Evolutionary conservation across 2,888 invertebrate species (phyloP).

Genomic region (Eupsilia transversa): DNA sequence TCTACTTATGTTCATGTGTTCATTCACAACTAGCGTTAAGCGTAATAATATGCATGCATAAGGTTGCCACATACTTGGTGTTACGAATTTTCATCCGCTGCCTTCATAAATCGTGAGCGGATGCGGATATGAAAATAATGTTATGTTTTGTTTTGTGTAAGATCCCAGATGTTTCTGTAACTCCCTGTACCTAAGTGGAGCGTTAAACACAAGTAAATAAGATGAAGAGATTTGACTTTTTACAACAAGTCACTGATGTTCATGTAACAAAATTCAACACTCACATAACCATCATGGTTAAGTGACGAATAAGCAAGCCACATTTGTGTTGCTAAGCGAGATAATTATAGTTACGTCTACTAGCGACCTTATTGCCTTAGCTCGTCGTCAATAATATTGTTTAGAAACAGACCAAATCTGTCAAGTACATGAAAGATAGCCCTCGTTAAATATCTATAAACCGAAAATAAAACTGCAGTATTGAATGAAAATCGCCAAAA

Average conservation of each 20-base stretch:
- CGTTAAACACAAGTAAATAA: neutral
- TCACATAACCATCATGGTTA: too few relatives aligned
- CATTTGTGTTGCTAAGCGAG: neutral
- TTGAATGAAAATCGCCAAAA: neutral
- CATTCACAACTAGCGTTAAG: slow-evolving; percentile 34
- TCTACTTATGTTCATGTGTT: slow-evolving; percentile 34
- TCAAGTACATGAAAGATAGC: neutral
- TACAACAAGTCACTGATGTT: neutral
- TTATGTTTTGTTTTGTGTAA: slow-evolving; percentile 17
- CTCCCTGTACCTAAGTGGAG: too few relatives aligned
- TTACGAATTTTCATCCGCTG: slow-evolving; percentile 17
- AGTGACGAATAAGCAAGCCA: neutral
- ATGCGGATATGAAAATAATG: neutral
- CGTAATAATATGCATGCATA: slow-evolving; percentile 43
- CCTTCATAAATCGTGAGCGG: neutral
- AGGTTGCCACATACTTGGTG: slow-evolving; percentile 14
- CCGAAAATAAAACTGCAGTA: neutral
- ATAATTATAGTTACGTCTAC: neutral
- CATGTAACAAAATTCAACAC: too few relatives aligned
- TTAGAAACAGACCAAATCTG: neutral
- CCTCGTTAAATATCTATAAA: neutral
- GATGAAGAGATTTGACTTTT: neutral
- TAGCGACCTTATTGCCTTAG: neutral
- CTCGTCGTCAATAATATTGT: neutral
- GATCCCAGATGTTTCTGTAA: neutral